Base-by-base conservation (phyloP, 2,888 invertebrate genomes). In the Amphipyra berbera region DNA sequence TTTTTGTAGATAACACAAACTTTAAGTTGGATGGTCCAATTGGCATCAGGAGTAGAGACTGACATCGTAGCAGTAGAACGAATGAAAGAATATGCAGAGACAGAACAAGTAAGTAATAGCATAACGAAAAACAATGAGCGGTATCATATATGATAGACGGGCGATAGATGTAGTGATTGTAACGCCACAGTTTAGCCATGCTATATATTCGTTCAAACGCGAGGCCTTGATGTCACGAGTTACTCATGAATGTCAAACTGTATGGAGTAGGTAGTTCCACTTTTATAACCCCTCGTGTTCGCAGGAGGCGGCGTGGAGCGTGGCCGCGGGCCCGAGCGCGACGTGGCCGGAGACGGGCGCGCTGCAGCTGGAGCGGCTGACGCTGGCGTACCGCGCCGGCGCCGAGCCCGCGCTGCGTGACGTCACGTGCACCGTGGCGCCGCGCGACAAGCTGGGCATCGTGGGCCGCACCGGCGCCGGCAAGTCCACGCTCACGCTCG, bases 41-140 rank as follows among this genome's bases (percentile, higher is more conserved):
- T 98, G 98, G 97, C 98, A 0, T 98, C 98, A 1, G 98, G 99
- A 85, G 97, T 99, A 45, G 99, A 99, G 94, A 98, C 99, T 0
- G 99, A 99, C 89, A 98, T 99, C 78, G 99, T 99, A 0, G 98
- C 99, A 5, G 99, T 99, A 1, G 99, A 99, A 90, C 96, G 99
- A 87, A 98, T 99, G 84, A 98, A 99, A 87, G 99, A 99, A 87
- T 99, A 99, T 86, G 97, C 97, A 0, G 98, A 98, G 88, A 97
- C 97, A 0, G 95, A 96, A 56, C 97, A 97, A 86, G 96, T 96
- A 78, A 83, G 81, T 63, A 6, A 37, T 10, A 37, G 12, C 10
- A 37, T 10, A 37, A 10, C 37, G 12, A 37, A 37, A 37, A 10
- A 37, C 12, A 37, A 10, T 37, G 2, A 13, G 14, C 1, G 13